Evolutionary conservation across 2,113 vertebrate species (phyloP), one percentile per base, ranked within the genome.

Genomic region (Malurus cyaneus): DNA sequence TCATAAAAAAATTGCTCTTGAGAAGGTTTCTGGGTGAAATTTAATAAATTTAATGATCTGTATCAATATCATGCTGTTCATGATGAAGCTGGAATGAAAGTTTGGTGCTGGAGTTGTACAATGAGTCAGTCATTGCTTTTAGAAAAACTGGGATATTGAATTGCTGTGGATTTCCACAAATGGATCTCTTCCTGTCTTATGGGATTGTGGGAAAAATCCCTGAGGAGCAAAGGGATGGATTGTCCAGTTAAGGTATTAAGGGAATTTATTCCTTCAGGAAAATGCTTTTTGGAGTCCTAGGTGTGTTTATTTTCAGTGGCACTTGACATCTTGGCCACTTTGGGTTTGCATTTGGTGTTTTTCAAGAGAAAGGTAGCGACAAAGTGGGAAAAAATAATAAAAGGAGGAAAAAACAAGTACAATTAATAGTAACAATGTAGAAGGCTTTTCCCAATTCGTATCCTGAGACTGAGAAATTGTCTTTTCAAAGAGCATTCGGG

Each of bases 321-420:
- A 10, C 4, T 50, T 71, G 20, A 4, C 34, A 4, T 16, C 9
- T 61, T 74, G 56, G 14, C 23, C 34, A 18, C 3, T 61, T 59
- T 39, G 23, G 12, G 32, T 66, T 89, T 53, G 25, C 31, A 16
- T 73, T 80, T 80, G 44, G 12, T 76, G 62, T 2, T 5, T 47
- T 89, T 31, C 5, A 25, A 42, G 60, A 65, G 24, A 13, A 59
- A 36, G 18, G 18, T 2, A 21, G 23, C n/a, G 36, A 19, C 9
- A 72, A 18, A 66, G 25, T 1, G 14, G 1, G 5, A 8, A 14
- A 19, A 29, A 66, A 34, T 11, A 3, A n/a, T 6, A 6, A 2
- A 4, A 6, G 4, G 13, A 31, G 14, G 8, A 25, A 52, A 50
- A 41, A 76, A 6, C 10, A 17, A 15, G 14, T 21, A 18, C 65